Evolutionary conservation across 2,888 invertebrate genomes (phyloP).

Genomic region (Leuctra nigra): DNA sequence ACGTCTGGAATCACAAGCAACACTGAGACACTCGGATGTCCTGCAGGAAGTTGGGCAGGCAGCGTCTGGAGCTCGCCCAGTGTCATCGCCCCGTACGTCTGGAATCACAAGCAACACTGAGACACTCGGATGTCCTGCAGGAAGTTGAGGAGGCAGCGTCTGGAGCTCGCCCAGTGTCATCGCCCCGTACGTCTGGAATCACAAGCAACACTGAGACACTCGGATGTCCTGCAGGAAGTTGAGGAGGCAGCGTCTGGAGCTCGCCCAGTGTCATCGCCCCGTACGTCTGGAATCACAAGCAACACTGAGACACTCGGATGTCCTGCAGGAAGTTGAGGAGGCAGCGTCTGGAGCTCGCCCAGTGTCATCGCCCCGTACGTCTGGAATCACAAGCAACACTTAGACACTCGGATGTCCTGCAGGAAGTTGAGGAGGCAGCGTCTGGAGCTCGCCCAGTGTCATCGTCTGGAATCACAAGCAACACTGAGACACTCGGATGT

Average conservation of each 20-base stretch:
- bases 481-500: conserved; percentile 43
- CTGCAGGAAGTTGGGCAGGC: conserved; percentile 43
- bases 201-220: conserved; percentile 38
- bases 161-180: conserved; percentile 42
- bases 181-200: conserved; percentile 20
- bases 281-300: conserved; percentile 20
- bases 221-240: conserved; percentile 45
- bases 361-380: conserved; percentile 32
- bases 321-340: conserved; percentile 46
- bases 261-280: conserved; percentile 37
- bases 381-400: conserved; percentile 15
- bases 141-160: conserved; percentile 42
- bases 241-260: conserved; percentile 42
- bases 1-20: conserved; percentile 17
- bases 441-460: no score
- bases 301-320: conserved; percentile 41
- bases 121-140: conserved; percentile 43
- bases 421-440: no score
- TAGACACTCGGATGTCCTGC: no score
- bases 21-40: conserved; percentile 43
- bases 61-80: conserved; percentile 42
- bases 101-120: conserved; percentile 36
- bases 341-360: conserved; percentile 42
- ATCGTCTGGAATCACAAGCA: no score
- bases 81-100: conserved; percentile 32